phyloP scores from a whole-genome alignment of 2,888 invertebrate genomes.

The Pachymerium ferrugineum region DNA sequence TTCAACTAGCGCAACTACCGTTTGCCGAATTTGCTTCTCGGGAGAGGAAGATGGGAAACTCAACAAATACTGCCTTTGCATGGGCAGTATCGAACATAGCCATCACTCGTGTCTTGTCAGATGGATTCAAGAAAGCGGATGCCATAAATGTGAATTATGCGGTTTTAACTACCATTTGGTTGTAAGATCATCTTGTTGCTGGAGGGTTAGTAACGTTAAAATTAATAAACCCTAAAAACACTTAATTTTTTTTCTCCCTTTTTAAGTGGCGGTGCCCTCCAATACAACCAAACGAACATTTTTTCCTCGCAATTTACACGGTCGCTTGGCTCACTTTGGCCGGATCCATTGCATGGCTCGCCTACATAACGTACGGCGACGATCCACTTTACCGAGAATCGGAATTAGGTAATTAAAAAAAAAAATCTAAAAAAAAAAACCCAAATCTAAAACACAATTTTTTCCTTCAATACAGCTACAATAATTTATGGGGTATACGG shows the following conservation, averaged over 20 bases:
- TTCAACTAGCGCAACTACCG: not conserved
- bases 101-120: constrained; percentile 31
- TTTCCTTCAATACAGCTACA: not conserved
- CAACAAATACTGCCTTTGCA: constrained; percentile 32
- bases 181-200: not conserved
- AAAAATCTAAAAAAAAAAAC: not conserved
- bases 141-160: constrained; percentile 30
- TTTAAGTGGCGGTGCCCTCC: constrained; percentile 29
- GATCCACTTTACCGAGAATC: constrained; percentile 27
- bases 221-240: not conserved
- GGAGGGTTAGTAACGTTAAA: not conserved
- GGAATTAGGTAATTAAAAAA: constrained; percentile 28
- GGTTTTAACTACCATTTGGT: constrained; percentile 2
- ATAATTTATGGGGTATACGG: constrained; percentile 23
- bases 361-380: not conserved
- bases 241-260: not conserved
- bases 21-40: constrained; percentile 34
- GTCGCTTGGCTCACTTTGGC: constrained; percentile 7
- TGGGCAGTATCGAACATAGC: constrained; percentile 31
- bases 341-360: constrained; percentile 10
- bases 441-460: not conserved
- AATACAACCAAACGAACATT: constrained; percentile 1
- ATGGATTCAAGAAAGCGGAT: constrained; percentile 28
- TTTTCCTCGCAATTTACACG: constrained; percentile 16
- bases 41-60: constrained; percentile 33